Evolutionary conservation across 2,888 invertebrate species (phyloP), one percentile per base, ranked within the genome.

Genomic region (Orthosia incerta): DNA sequence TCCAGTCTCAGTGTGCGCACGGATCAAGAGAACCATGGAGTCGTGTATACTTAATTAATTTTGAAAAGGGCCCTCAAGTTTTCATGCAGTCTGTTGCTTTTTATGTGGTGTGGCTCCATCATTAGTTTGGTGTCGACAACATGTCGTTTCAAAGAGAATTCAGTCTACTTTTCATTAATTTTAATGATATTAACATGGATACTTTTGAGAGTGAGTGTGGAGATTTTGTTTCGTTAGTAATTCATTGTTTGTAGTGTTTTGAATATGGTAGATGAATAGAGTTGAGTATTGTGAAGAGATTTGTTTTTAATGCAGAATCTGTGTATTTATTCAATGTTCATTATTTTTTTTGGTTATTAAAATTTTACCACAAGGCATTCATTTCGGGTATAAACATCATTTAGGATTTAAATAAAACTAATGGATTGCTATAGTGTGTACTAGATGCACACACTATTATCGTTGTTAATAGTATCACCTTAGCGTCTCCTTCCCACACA

Each of bases 81-180:
- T 66, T 62, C 64, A 76, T 71, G 57, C 59, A 70, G 57, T 59
- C 61, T 66, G 55, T 62, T 62, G 56, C 70, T 71, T 76, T 82
- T 75, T 74, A 64, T 79, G 68, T 74, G 72, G n/a, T 48, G 60
- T 65, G 15, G 26, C 48, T 39, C 56, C 80, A 85, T 86, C 84
- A 79, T 86, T 86, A 87, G 80, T 80, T 75, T 74, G 66, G 55
- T 50, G 67, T 68, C 23, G 50, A 73, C 71, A 74, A 53, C 80
- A 75, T 26, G 66, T 63, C n/a, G 65, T 68, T 31, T 80, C 75
- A 87, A 86, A 82, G 59, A 57, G 39, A 66, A 31, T 46, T 61
- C 39, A 61, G 66, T 56, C 57, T 50, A 57, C 65, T 68, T 77
- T 86, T 85, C 80, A 85, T 86, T 88, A 80, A 85, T 86, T 88